Base-by-base conservation (phyloP, 2,113 vertebrate genomes). In the Tyto alba region DNA sequence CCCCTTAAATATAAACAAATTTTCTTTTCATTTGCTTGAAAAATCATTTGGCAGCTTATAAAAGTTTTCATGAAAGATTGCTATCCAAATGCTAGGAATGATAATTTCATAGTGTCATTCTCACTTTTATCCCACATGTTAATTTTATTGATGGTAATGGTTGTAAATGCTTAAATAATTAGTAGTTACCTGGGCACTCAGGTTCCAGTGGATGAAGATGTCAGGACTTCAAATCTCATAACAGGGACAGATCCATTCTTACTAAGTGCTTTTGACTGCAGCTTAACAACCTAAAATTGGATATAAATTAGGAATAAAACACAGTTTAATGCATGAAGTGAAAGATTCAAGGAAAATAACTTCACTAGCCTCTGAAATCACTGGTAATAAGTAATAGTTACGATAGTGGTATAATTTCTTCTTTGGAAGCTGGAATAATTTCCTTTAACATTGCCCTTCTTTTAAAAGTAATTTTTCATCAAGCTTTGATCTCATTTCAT, bases 211-310 rank as follows among this genome's bases (percentile, higher is more conserved):
- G 98, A 98, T 96, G 98, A 98, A 21, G 97, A 98, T 76, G 98
- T 98, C 95, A 98, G 97, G 20, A 98, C 96, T 98, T 98, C 98
- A 98, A 98, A 98, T 94, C 98, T 98, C 94, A 97, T 97, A 97
- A 96, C 94, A 95, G 97, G 98, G 48, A 98, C 95, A 63, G 97
- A 98, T 88, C 98, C 98, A 95, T 98, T 98, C 7, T 80, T 98
- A 43, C 95, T 98, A 95, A 98, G 98, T 89, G 98, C 93, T 96
- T 97, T 97, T 96, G 98, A 98, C 93, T 98, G 98, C 90, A 98
- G 98, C 97, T 98, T 98, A 95, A 98, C 98, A 79, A 98, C 98
- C 98, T 98, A 94, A 94, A 95, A 97, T 71, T 75, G 11, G 29
- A 75, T 67, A 67, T 59, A 77, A 45, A 36, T 89, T 80, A 90